Conservation (phyloP, 2,113 vertebrate genomes). For the Oncorhynchus mykiss region DNA sequence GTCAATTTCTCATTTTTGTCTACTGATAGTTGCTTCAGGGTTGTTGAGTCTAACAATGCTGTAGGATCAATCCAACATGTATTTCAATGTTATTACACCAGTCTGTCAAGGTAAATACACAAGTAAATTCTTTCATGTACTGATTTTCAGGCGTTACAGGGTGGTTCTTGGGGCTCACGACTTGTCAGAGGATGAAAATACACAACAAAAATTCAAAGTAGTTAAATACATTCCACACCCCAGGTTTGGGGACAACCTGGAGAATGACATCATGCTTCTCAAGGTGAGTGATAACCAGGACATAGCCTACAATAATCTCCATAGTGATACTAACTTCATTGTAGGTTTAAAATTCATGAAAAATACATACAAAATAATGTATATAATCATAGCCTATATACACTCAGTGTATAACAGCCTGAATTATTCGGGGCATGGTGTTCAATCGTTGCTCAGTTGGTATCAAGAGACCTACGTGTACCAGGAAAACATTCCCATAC, state of each 20-base stretch:
- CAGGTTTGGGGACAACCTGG: conserved; percentile 26
- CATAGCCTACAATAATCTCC: background rate
- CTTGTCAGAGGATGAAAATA: conserved; percentile 23
- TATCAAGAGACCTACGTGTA: too few species aligned
- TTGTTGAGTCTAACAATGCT: too few species aligned
- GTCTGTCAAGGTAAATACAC: background rate
- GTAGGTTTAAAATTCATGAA: background rate
- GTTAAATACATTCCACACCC: conserved; percentile 49
- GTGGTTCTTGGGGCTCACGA: conserved; percentile 67
- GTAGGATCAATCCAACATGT: too few species aligned
- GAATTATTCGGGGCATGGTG: too few species aligned
- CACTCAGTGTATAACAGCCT: too few species aligned
- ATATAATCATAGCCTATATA: background rate
- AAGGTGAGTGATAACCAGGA: conserved; percentile 52
- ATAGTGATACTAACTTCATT: background rate
- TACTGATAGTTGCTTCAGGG: too few species aligned
- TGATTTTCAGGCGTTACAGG: conserved; percentile 45
- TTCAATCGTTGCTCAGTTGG: too few species aligned
- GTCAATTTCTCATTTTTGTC: too few species aligned
- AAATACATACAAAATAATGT: conserved; percentile 9
- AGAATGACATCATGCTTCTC: conserved; percentile 73
- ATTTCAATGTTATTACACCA: too few species aligned
- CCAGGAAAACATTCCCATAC: too few species aligned
- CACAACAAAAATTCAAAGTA: conserved; percentile 41
- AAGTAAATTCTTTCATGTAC: background rate